These are phyloP conservation scores for Ibycter americanus DNA, from an alignment of 2,797 vertebrate species.

Conservation along the genomic window DNA sequence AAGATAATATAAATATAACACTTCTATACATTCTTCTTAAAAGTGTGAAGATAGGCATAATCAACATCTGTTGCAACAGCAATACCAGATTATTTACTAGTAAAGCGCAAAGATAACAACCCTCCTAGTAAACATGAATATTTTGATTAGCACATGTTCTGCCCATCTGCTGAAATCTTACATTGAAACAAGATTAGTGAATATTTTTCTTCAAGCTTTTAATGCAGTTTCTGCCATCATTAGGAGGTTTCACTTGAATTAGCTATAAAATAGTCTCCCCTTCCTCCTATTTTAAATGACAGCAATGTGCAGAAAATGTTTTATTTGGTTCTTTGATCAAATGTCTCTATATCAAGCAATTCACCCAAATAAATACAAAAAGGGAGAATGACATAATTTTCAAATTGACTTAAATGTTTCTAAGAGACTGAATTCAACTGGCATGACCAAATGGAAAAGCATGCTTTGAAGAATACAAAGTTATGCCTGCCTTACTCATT, in stretches of 20 bases:
- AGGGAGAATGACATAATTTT: neutral
- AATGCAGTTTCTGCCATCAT: neutral
- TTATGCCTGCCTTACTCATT: neutral
- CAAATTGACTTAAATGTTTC: neutral
- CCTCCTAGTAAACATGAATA: neutral
- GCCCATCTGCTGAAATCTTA: neutral
- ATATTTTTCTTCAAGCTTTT: neutral
- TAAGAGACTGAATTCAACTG: neutral
- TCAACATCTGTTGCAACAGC: neutral
- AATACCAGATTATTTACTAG: neutral
- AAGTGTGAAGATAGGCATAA: neutral
- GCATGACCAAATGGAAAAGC: neutral
- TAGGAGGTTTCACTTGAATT: neutral
- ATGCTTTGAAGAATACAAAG: neutral
- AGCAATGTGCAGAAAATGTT: neutral
- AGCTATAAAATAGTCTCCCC: neutral
- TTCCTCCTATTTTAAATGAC: neutral
- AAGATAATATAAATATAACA: neutral
- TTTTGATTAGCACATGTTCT: constrained; percentile 12
- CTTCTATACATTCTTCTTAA: neutral
- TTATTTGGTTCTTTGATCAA: neutral
- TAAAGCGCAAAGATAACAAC: neutral
- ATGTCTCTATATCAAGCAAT: neutral
- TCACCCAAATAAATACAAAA: constrained; percentile 23
- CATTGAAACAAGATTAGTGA: neutral